A percentile compares a stretch with the other conserved stretches of the same genome.
Conservation (phyloP, 2,888 invertebrate genomes). For the Mamestra brassicae region DNA sequence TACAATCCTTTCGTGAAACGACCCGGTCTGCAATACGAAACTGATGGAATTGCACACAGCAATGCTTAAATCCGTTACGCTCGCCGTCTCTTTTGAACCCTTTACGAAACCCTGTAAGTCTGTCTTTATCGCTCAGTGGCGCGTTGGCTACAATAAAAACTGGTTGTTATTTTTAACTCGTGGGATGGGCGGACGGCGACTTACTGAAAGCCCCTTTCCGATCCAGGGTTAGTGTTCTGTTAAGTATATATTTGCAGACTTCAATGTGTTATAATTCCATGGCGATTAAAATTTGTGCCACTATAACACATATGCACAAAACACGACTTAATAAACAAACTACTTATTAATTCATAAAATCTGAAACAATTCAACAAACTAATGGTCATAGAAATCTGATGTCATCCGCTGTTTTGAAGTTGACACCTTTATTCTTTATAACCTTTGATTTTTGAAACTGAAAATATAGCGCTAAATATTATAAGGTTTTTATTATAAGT, state of each 20-base stretch:
- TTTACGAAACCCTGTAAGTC: constrained; percentile 78
- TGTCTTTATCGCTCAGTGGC: constrained; percentile 85
- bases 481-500: neutral
- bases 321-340: neutral
- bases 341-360: neutral
- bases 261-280: constrained; percentile 16
- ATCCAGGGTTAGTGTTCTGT: constrained; percentile 81
- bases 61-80: constrained; percentile 87
- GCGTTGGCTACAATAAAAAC: constrained; percentile 88
- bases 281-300: neutral
- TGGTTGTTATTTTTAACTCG: constrained; percentile 90
- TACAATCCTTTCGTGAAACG: constrained; percentile 63
- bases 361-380: neutral
- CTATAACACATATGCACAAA: neutral
- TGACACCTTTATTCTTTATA: neutral
- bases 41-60: constrained; percentile 85
- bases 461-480: neutral
- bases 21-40: constrained; percentile 75
- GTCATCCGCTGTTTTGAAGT: neutral
- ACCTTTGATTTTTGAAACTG: neutral
- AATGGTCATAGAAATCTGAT: neutral
- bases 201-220: constrained; percentile 86
- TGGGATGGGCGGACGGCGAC: constrained; percentile 84
- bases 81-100: constrained; percentile 83
- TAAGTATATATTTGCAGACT: constrained; percentile 69